A percentile compares a stretch with the other conserved stretches of the same genome.
Conservation (phyloP, 1,140 invertebrate species). For the Drosophila nikananu region DNA sequence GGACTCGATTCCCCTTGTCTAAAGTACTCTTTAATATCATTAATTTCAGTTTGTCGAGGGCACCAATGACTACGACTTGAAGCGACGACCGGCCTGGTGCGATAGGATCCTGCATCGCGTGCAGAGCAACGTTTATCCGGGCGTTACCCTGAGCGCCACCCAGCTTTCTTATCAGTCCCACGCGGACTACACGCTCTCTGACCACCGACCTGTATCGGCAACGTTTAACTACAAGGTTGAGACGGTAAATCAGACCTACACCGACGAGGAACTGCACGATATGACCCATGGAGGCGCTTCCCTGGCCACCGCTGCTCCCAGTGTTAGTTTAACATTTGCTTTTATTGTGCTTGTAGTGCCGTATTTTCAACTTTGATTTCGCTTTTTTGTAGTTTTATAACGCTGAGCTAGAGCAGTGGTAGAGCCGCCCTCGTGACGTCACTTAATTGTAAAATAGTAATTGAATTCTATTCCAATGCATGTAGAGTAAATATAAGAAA, state of each 20-base stretch:
- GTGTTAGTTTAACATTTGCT: conserved; percentile 66
- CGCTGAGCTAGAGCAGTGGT: conserved; percentile 70
- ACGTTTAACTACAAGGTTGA: conserved; percentile 88
- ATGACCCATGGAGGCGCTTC: conserved; percentile 70
- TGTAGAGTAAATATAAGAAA: conserved; percentile 32
- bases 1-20: neutral
- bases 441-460: conserved; percentile 29
- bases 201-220: conserved; percentile 99
- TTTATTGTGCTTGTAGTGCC: conserved; percentile 55
- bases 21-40: neutral
- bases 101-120: conserved; percentile 98
- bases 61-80: conserved; percentile 91
- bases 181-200: conserved; percentile 94
- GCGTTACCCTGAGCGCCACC: conserved; percentile 87
- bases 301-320: conserved; percentile 84
- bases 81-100: conserved; percentile 98
- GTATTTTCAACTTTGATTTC: conserved; percentile 58
- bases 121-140: conserved; percentile 82
- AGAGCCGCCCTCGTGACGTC: conserved; percentile 26
- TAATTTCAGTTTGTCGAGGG: conserved; percentile 88
- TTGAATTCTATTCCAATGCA: conserved; percentile 7
- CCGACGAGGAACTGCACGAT: conserved; percentile 86
- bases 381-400: conserved; percentile 73
- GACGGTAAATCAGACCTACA: conserved; percentile 81
- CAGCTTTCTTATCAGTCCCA: conserved; percentile 95